These are phyloP conservation scores for Papilio demoleus DNA, from an alignment of 2,888 invertebrate genomes.

Conservation along the genomic window DNA sequence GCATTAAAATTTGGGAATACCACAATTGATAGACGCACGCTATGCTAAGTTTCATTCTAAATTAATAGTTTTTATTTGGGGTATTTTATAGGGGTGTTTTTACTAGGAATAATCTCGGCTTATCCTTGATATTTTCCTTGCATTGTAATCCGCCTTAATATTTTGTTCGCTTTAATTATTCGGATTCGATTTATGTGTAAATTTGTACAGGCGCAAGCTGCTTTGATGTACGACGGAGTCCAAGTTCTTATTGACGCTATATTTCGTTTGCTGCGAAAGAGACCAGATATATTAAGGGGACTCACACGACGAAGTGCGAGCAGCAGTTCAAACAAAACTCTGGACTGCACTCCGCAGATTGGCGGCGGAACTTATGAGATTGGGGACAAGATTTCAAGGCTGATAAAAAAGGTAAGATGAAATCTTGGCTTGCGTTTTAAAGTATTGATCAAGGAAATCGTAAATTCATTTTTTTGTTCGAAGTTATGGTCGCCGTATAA, in stretches of 20 bases:
- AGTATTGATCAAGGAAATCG: background rate
- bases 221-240: conserved; percentile 96
- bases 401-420: conserved; percentile 88
- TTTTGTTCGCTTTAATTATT: conserved; percentile 14
- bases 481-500: background rate
- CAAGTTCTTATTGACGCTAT: conserved; percentile 95
- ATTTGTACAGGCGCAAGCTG: conserved; percentile 91
- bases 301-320: conserved; percentile 78
- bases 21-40: too few relatives aligned
- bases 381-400: conserved; percentile 92
- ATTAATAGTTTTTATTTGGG: too few relatives aligned
- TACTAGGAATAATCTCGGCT: too few relatives aligned
- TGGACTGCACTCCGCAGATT: conserved; percentile 92
- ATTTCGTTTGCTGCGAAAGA: conserved; percentile 90
- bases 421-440: background rate
- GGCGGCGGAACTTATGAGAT: conserved; percentile 92
- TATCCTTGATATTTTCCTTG: background rate
- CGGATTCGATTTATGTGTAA: conserved; percentile 7
- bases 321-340: conserved; percentile 85
- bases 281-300: conserved; percentile 89
- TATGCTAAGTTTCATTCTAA: too few relatives aligned
- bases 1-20: too few relatives aligned
- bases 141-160: background rate
- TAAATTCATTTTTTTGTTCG: background rate
- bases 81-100: too few relatives aligned